phyloP scores from a whole-genome alignment of 2,113 vertebrate species.

The Channa argus region DNA sequence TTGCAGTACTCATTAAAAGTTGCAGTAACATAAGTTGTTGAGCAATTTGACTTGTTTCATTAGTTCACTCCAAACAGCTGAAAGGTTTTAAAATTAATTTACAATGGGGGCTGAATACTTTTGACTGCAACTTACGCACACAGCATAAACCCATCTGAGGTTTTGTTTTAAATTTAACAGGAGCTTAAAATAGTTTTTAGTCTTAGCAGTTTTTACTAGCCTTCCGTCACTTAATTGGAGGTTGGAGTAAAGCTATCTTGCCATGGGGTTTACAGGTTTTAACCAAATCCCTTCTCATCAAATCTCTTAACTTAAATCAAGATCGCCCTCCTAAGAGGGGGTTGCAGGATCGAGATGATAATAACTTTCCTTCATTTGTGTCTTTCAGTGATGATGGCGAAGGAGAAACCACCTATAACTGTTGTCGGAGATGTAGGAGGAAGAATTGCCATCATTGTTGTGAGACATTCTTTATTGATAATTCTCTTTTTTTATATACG shows the following conservation, averaged over 20 bases:
- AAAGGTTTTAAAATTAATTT: too few species aligned
- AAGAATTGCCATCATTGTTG: constrained; percentile 96
- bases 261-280: constrained; percentile 62
- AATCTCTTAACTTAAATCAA: constrained; percentile 7
- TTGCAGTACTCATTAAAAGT: too few species aligned
- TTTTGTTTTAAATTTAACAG: too few species aligned
- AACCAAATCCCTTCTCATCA: constrained; percentile 42
- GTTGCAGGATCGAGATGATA: background rate
- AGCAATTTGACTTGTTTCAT: too few species aligned
- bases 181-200: too few species aligned
- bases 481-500: too few species aligned
- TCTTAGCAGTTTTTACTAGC: background rate
- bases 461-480: constrained; percentile 74
- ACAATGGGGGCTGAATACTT: too few species aligned
- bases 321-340: background rate
- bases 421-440: constrained; percentile 98
- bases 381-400: constrained; percentile 96
- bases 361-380: constrained; percentile 3
- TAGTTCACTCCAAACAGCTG: too few species aligned
- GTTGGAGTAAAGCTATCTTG: constrained; percentile 40
- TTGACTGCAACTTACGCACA: too few species aligned
- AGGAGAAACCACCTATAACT: constrained; percentile 97
- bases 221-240: too few species aligned
- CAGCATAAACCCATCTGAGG: too few species aligned
- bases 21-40: too few species aligned